A percentile compares a stretch with the other conserved stretches of the same genome.
phyloP scores from a whole-genome alignment of 2,797 vertebrate genomes.

The Arvicola amphibius region DNA sequence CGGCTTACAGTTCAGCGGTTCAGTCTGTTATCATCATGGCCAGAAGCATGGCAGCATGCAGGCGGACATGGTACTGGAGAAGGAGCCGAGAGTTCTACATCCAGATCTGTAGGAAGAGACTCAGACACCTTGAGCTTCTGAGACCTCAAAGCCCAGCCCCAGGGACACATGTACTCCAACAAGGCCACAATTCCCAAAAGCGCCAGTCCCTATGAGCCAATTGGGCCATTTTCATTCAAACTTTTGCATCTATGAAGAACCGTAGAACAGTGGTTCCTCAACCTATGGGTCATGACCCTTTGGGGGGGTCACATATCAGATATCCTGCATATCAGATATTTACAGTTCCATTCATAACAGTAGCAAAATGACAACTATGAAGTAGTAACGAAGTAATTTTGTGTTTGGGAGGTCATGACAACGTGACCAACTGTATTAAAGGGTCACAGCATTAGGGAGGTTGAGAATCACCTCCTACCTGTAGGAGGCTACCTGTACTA shows the following conservation, averaged over 20 bases:
- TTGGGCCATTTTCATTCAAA: background rate
- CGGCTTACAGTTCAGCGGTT: background rate
- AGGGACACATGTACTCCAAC: background rate
- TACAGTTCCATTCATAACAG: background rate
- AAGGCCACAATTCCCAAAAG: background rate
- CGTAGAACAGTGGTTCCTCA: background rate
- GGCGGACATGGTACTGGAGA: background rate
- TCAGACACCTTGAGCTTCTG: background rate
- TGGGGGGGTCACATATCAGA: background rate
- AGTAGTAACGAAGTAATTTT: background rate
- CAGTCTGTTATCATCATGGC: background rate
- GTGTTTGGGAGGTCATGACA: background rate
- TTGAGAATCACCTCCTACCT: background rate
- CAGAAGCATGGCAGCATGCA: background rate
- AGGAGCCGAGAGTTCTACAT: background rate
- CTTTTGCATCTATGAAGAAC: background rate
- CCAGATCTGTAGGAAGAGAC: background rate
- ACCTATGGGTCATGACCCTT: background rate
- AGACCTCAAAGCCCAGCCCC: background rate
- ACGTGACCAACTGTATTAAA: background rate
- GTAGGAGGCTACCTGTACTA: background rate
- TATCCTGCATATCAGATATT: background rate
- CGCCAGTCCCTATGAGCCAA: background rate
- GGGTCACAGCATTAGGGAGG: background rate
- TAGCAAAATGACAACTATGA: background rate